phyloP scores from a whole-genome alignment of 2,113 vertebrate genomes.

The Corythoichthys intestinalis region DNA sequence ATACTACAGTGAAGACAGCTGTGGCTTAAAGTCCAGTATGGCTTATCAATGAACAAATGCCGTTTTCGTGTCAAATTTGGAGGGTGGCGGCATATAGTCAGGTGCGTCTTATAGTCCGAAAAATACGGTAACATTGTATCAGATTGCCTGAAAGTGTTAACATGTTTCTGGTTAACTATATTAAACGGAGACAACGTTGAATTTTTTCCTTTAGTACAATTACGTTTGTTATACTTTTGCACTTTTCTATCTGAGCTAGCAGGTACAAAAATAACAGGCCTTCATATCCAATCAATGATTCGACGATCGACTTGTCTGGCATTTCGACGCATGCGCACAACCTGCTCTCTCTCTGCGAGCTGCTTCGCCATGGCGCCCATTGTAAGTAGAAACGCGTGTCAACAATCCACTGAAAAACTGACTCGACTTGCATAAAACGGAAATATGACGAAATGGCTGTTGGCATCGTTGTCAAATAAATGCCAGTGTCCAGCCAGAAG shows the following conservation, averaged over 20 bases:
- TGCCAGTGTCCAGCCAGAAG: background rate
- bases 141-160: too few relatives aligned
- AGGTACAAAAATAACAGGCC: background rate
- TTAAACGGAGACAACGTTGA: background rate
- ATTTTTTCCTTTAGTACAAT: background rate
- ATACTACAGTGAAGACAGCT: too few relatives aligned
- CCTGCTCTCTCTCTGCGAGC: conserved; percentile 70
- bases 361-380: conserved; percentile 82
- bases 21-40: too few relatives aligned
- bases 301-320: conserved; percentile 27
- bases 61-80: too few relatives aligned
- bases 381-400: conserved; percentile 71
- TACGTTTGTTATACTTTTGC: background rate
- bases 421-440: accelerated
- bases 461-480: accelerated
- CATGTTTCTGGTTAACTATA: too few relatives aligned
- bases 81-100: too few relatives aligned
- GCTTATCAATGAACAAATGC: too few relatives aligned
- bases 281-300: conserved; percentile 20
- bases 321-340: conserved; percentile 71
- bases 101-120: too few relatives aligned
- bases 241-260: background rate
- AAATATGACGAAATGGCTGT: accelerated
- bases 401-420: accelerated
- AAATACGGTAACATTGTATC: too few relatives aligned